Evolutionary conservation across 2,888 invertebrate genomes (phyloP), one percentile per base, ranked within the genome.

Genomic region (Euspilapteryx auroguttella): DNA sequence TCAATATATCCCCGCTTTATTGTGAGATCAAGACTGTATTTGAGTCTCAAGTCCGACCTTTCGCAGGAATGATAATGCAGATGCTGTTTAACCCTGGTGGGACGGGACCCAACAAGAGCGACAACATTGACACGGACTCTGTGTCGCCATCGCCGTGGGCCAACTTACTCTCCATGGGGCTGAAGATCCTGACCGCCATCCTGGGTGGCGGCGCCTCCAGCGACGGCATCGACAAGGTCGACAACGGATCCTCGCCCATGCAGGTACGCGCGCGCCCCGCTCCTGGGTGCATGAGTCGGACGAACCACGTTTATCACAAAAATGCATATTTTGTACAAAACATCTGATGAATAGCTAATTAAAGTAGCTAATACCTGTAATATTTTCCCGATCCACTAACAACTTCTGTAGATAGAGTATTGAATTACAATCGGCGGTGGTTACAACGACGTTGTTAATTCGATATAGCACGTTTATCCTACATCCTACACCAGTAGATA

Each of bases 171-270:
- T 85, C 91, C 5, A 86, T 93, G 55, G 93, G 93, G 28, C 79
- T 93, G 31, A 88, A 90, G 64, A 87, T 94, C 47, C 79, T 94
- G 36, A 88, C 90, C 14, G 89, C 90, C 21, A 79, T 93, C 41
- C 77, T 94, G 32, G 89, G 91, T 28, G 89, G 89, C 33, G 86
- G 85, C 20, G 85, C 81, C 20, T 82, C 83, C 25, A 82, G 81
- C 44, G 90, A 90, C 50, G 89, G 89, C 32, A 91, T 92, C 58
- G 93, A 94, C 61, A 93, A 93, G 68, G 89, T 92, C 32, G 93
- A 93, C 68, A 89, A 90, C 55, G 89, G 87, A 48, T 86, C 86
- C 37, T 86, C 87, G 11, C 91, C 92, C 34, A 88, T 92, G 87
- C 92, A 91, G 89, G 92, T 92, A 82, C 53, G 34, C n/a, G n/a